Base-by-base conservation (phyloP, 2,888 invertebrate genomes). In the Cheilosia pagana region DNA sequence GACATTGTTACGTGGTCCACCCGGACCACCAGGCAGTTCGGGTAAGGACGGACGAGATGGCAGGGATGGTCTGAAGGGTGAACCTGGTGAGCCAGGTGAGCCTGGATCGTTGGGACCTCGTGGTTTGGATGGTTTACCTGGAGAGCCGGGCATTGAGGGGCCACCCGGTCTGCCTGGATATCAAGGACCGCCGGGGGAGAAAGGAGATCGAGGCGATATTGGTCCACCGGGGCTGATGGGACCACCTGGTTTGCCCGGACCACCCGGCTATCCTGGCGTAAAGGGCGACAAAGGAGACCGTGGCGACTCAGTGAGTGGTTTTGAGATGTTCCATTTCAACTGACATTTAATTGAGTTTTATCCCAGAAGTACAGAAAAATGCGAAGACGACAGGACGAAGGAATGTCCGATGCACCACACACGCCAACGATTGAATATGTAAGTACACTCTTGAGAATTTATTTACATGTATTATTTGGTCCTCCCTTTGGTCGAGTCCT, bases 191-290 rank as follows among this genome's bases (percentile, higher is more conserved):
- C 97, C 97, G 89, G 98, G 98, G 59, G 96, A 96, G 87, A 96
- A 96, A 89, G 97, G 97, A 71, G 91, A 91, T 88, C 89, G 92
- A 8, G 98, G 98, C 10, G 97, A 97, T 90, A 97, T 98, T 91
- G 98, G 98, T 55, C 97, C 97, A 8, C 97, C 98, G 12, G 98
- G 98, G 81, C 94, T 98, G 89, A 96, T 98, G 95, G 98, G 98
- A 87, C 97, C 98, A 39, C 98, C 98, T 16, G 98, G 98, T 23
- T 91, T 96, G 87, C 95, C 95, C 8, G 95, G 95, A 71, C 96
- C 95, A 41, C 95, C 95, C 87, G 97, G 97, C 3, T 97, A 97
- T 92, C 97, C 97, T 2, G 98, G 98, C 41, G 94, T 95, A 87
- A 97, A 96, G 92, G 97, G 98, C 31, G 97, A 97, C 89, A 97